Conservation (phyloP, 2,113 vertebrate genomes). For the Phodopus roborovskii region DNA sequence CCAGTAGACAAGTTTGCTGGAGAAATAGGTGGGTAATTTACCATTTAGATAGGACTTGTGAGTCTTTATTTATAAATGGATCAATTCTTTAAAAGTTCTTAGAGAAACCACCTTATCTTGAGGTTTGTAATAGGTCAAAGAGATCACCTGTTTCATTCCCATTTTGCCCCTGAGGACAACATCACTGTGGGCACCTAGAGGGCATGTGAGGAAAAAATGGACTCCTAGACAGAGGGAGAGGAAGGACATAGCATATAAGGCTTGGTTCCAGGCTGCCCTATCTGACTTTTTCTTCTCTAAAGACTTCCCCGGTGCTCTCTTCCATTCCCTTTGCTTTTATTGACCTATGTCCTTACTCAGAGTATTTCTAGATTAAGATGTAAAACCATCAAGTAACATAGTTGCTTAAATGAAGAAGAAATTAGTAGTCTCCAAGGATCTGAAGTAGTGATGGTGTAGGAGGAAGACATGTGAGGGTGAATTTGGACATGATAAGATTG, state of each 20-base stretch:
- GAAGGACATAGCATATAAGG: not conserved
- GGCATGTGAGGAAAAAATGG: too few relatives aligned
- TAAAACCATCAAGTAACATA: not conserved
- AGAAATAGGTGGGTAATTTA: not conserved
- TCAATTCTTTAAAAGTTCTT: not conserved
- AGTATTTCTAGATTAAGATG: not conserved
- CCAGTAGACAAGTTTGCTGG: not conserved
- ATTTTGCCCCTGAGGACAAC: too few relatives aligned
- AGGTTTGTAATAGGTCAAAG: not conserved
- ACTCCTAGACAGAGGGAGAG: not conserved
- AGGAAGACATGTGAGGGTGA: too few relatives aligned
- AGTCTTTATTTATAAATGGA: not conserved
- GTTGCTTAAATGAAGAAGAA: not conserved
- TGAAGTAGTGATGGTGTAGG: fast-evolving
- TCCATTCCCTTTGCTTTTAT: not conserved
- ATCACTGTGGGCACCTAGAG: not conserved
- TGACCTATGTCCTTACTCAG: not conserved
- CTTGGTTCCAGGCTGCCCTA: not conserved
- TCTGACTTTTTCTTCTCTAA: not conserved
- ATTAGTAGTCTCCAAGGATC: not conserved
- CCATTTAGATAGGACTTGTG: not conserved
- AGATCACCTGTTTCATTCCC: not conserved
- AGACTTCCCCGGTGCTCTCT: not conserved
- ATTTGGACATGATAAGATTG: too few relatives aligned
- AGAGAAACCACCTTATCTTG: not conserved